Evolutionary conservation across 1,140 invertebrate genomes (phyloP).

Genomic region (Agrypnia vestita): DNA sequence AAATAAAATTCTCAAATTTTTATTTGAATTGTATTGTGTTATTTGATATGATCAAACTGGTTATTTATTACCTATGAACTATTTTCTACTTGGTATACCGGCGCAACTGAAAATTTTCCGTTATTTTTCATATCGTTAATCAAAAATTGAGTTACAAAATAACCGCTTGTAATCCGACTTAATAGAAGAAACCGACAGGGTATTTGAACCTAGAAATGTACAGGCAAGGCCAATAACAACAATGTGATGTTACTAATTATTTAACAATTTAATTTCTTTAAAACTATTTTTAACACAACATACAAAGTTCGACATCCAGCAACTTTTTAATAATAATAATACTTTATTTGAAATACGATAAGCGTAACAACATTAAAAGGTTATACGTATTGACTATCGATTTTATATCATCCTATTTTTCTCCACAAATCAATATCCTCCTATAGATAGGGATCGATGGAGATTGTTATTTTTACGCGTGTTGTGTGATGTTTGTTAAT

Average conservation of each 20-base stretch:
- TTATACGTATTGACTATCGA: too few species aligned
- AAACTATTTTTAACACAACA: slow-evolving; percentile 28
- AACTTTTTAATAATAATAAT: background rate
- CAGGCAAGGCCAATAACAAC: slow-evolving; percentile 60
- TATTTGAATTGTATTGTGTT: slow-evolving; percentile 54
- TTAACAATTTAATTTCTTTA: slow-evolving; percentile 41
- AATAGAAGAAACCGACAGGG: slow-evolving; percentile 60
- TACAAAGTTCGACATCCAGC: slow-evolving; percentile 5
- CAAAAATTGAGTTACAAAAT: background rate
- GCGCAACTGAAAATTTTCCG: slow-evolving; percentile 1
- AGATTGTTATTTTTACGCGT: too few species aligned
- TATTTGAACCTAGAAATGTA: slow-evolving; percentile 61
- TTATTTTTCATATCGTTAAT: slow-evolving; percentile 24
- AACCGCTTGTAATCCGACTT: slow-evolving; percentile 35
- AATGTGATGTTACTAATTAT: slow-evolving; percentile 55
- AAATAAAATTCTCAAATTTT: slow-evolving; percentile 54
- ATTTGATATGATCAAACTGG: slow-evolving; percentile 51
- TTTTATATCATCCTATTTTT: too few species aligned
- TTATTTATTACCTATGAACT: slow-evolving; percentile 26
- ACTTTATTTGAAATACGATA: too few species aligned
- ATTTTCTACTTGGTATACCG: background rate
- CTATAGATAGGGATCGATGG: too few species aligned
- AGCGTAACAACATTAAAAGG: too few species aligned
- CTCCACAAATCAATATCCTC: too few species aligned
- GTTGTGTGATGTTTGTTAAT: too few species aligned